Base-by-base conservation (phyloP, 2,797 vertebrate genomes). In the Halcyon leucocephala region DNA sequence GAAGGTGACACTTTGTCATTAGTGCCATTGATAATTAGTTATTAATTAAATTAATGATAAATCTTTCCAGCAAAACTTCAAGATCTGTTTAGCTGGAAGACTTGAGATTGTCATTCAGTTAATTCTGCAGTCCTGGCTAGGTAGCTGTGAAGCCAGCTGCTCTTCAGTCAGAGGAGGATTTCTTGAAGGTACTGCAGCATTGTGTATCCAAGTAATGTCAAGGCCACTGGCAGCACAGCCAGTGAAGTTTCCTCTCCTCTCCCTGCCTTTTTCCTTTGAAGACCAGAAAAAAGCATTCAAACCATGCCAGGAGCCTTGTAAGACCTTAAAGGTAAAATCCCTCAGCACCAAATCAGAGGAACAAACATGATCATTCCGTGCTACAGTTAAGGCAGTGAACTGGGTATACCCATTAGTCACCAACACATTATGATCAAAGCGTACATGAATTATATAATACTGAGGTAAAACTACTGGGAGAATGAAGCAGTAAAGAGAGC, bases 321-420 rank as follows among this genome's bases (percentile, higher is more conserved):
- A 55, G 39, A 64, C 22, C 35, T 57, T 58, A n/a, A 12, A 61
- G 21, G 61, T 83, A 12, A 54, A 76, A 21, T 51, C 29, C 22
- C 82, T 48, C 14, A 25, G 51, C 41, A 57, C 8, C 20, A 22
- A 19, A 41, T 86, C 12, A 6, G 48, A 90, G 64, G 29, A 46
- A 64, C 8, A 44, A 46, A 33, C 5, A 0, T 2, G 0, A 7
- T 49, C 0, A 0, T 80, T 77, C 57, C 64, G 1, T 49, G 51
- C 19, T 72, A 9, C 7, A 66, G 42, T 17, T 49, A 31, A 10
- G 19, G 35, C 58, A 71, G 18, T 39, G 20, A 76, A 28, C 10
- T 26, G n/a, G 18, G 37, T 69, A 8, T 46, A 8, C 11, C 1
- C 0, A 3, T 83, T 66, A 55, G 28, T 89, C n/a, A 61, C 54